Evolutionary conservation across 2,888 invertebrate species (phyloP).

Genomic region (Idaea aversata): DNA sequence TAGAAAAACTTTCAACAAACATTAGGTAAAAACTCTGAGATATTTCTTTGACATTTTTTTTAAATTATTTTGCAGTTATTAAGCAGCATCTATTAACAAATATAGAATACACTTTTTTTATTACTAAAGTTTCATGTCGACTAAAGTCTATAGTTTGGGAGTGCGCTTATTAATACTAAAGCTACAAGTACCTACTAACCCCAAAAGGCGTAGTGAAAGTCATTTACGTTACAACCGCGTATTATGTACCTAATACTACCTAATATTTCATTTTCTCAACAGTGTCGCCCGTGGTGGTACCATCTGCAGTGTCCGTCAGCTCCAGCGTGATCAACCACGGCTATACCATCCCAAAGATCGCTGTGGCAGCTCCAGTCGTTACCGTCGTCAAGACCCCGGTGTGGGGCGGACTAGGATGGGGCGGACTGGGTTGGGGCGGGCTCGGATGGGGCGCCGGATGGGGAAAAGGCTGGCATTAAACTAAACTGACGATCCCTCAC

Average conservation of each 20-base stretch:
- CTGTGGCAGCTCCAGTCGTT: slow-evolving; percentile 32
- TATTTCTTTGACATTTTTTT: no score
- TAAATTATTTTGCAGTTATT: no score
- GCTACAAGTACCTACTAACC: no score
- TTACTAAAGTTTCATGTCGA: no score
- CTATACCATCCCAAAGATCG: slow-evolving; percentile 42
- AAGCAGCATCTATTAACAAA: no score
- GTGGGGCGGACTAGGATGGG: slow-evolving; percentile 23
- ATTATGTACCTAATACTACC: neutral
- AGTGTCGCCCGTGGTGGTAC: slow-evolving; percentile 29
- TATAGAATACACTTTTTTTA: no score
- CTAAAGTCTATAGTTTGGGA: no score
- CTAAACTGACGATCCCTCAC: slow-evolving; percentile 16
- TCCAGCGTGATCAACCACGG: slow-evolving; percentile 59
- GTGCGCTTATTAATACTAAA: no score
- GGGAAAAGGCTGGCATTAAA: slow-evolving; percentile 33
- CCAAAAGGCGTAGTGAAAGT: neutral
- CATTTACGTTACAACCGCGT: neutral
- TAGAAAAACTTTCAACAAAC: slow-evolving; percentile 22
- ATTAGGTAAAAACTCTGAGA: slow-evolving; percentile 16
- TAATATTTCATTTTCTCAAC: neutral
- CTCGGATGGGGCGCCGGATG: slow-evolving; percentile 21
- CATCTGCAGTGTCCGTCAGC: slow-evolving; percentile 44
- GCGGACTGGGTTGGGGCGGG: slow-evolving; percentile 17
- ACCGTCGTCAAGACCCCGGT: slow-evolving; percentile 36